These are phyloP conservation scores for Gnathonemus echidnorhynchus DNA, from an alignment of 2,113 vertebrate species.

Conservation along the genomic window DNA sequence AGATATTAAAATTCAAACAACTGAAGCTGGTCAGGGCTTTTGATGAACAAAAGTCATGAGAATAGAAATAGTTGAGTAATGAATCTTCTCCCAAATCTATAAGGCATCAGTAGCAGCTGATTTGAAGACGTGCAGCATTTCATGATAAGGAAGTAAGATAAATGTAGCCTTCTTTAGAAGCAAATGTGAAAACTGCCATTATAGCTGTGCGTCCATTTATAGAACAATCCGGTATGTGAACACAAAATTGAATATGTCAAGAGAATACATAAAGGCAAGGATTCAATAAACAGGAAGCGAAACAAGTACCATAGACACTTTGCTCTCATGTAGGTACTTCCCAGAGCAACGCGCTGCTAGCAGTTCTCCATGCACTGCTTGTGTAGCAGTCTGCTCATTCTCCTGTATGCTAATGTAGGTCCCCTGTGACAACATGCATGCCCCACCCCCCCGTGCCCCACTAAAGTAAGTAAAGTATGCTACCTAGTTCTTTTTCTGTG, in stretches of 20 bases:
- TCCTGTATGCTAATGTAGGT: neutral
- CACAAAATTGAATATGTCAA: neutral
- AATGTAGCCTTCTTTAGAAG: neutral
- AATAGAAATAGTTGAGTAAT: neutral
- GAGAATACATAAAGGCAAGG: neutral
- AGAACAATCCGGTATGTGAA: neutral
- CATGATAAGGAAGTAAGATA: neutral
- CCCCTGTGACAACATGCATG: neutral
- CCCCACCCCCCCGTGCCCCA: neutral
- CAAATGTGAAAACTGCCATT: neutral
- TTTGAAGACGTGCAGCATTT: neutral
- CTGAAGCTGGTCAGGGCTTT: neutral
- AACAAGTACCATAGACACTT: neutral
- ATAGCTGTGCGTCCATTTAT: neutral
- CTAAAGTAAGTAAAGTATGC: neutral
- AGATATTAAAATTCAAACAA: neutral
- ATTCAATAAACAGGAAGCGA: neutral
- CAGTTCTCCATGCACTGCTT: neutral
- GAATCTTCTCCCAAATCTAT: neutral
- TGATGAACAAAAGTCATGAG: neutral
- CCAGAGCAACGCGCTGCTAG: neutral
- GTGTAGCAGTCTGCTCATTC: neutral
- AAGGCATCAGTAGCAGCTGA: neutral
- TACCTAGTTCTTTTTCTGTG: neutral
- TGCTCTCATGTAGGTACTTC: neutral